These are phyloP conservation scores for Dermatemys mawii DNA, from an alignment of 2,113 vertebrate genomes.

Conservation along the genomic window DNA sequence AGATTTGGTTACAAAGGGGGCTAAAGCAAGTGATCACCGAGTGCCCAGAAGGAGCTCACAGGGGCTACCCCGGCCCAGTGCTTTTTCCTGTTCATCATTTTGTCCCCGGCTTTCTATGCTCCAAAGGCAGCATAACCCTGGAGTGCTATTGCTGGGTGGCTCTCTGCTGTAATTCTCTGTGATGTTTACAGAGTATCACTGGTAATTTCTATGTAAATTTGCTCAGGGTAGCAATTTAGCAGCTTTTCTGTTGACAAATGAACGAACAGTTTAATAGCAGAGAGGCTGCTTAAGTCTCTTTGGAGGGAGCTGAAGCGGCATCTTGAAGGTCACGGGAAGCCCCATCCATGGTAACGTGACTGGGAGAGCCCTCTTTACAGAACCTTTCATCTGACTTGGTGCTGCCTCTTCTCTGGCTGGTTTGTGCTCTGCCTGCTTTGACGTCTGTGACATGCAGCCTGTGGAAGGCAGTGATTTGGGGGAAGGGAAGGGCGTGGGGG, in stretches of 20 bases:
- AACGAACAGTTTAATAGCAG: constrained; percentile 64
- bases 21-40: background rate
- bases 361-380: background rate
- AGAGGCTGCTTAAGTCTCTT: constrained; percentile 50
- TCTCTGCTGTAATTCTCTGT: constrained; percentile 58
- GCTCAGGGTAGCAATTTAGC: constrained; percentile 71
- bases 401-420: background rate
- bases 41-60: background rate
- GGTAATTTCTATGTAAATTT: constrained; percentile 80
- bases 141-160: background rate
- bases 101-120: background rate
- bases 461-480: background rate
- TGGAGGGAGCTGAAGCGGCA: constrained; percentile 21
- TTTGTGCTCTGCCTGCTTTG: background rate
- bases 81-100: background rate
- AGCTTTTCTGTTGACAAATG: constrained; percentile 76
- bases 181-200: constrained; percentile 66
- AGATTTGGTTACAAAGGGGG: background rate
- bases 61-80: no score
- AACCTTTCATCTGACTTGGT: background rate
- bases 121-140: background rate
- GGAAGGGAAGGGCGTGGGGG: background rate
- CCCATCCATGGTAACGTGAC: background rate
- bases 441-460: background rate
- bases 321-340: constrained; percentile 50